These are phyloP conservation scores for Chrysogorgia sp. DNA, from an alignment of 92 coral and sea anemone species.

Conservation along the genomic window DNA sequence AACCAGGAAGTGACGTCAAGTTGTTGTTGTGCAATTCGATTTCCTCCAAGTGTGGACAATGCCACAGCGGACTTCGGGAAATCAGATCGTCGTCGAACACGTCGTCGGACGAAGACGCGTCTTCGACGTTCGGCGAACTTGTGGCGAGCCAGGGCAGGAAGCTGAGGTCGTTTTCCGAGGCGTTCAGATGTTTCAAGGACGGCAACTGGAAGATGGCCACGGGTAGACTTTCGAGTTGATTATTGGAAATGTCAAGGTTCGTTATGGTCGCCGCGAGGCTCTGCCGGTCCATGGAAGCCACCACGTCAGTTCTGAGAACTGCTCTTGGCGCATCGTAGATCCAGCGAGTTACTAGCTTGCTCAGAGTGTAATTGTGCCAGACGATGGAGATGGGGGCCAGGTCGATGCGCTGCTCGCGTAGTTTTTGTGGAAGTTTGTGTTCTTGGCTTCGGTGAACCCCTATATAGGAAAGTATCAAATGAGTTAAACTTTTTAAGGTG, in stretches of 20 bases:
- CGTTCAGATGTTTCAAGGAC: constrained; percentile 70
- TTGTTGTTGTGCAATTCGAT: constrained; percentile 86
- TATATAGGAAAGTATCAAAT: no score
- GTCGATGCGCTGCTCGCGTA: constrained; percentile 72
- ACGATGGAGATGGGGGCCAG: constrained; percentile 87
- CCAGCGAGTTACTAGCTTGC: constrained; percentile 78
- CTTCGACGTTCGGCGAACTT: constrained; percentile 63
- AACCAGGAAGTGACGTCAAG: constrained; percentile 73
- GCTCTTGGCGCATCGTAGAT: constrained; percentile 73
- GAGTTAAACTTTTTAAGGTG: no score
- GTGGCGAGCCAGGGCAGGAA: constrained; percentile 69
- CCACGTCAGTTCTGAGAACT: constrained; percentile 72
- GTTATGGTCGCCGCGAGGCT: constrained; percentile 85
- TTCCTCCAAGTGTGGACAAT: constrained; percentile 93
- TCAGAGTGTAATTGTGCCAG: constrained; percentile 79
- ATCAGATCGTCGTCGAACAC: constrained; percentile 66
- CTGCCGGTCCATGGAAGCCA: constrained; percentile 53
- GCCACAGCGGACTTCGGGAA: constrained; percentile 83
- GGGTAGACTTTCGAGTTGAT: constrained; percentile 74
- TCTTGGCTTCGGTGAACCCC: constrained; percentile 89
- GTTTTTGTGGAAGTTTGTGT: constrained; percentile 80
- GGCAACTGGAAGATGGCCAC: constrained; percentile 84
- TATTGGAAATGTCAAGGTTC: constrained; percentile 78
- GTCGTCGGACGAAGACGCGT: constrained; percentile 63
- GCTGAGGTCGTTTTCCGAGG: constrained; percentile 71